A percentile compares a stretch with the other conserved stretches of the same genome.
phyloP scores from a whole-genome alignment of 2,888 invertebrate genomes.

The Idaea straminata region DNA sequence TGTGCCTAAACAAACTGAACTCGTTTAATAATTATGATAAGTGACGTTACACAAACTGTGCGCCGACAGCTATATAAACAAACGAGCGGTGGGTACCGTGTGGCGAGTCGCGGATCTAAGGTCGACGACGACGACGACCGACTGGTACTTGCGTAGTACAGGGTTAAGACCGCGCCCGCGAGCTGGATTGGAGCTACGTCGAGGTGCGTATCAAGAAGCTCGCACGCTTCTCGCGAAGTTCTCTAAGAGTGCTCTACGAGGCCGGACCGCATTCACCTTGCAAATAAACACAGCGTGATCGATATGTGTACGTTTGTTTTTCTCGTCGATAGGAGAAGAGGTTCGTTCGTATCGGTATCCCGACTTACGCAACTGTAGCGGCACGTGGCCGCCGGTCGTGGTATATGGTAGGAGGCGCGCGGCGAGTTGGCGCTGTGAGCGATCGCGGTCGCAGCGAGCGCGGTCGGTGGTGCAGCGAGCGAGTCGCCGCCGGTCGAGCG shows the following conservation, averaged over 20 bases:
- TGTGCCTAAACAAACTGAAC: conserved; percentile 33
- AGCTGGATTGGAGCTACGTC: conserved; percentile 52
- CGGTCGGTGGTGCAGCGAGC: conserved; percentile 42
- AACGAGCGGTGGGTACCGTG: conserved; percentile 42
- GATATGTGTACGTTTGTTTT: conserved; percentile 66
- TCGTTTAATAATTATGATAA: conserved; percentile 28
- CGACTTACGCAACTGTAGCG: conserved; percentile 71
- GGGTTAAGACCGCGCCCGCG: conserved; percentile 67
- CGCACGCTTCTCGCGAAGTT: neutral
- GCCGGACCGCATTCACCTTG: conserved; percentile 24
- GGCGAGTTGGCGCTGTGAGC: conserved; percentile 18
- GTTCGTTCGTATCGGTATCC: conserved; percentile 41
- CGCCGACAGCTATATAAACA: conserved; percentile 51
- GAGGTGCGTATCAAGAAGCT: conserved; percentile 9
- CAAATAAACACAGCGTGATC: conserved; percentile 65
- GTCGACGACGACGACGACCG: conserved; percentile 51
- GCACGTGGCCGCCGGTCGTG: conserved; percentile 47
- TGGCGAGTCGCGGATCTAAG: conserved; percentile 13
- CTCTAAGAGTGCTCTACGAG: neutral
- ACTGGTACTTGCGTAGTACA: conserved; percentile 62
- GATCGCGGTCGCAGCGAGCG: conserved; percentile 42
- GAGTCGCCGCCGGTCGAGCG: conserved; percentile 67
- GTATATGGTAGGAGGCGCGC: conserved; percentile 6
- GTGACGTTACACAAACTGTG: conserved; percentile 31
- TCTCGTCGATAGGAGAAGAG: conserved; percentile 68